Conservation (phyloP, 37 sponge, comb jelly and placozoan species). For the Spongilla lacustris region DNA sequence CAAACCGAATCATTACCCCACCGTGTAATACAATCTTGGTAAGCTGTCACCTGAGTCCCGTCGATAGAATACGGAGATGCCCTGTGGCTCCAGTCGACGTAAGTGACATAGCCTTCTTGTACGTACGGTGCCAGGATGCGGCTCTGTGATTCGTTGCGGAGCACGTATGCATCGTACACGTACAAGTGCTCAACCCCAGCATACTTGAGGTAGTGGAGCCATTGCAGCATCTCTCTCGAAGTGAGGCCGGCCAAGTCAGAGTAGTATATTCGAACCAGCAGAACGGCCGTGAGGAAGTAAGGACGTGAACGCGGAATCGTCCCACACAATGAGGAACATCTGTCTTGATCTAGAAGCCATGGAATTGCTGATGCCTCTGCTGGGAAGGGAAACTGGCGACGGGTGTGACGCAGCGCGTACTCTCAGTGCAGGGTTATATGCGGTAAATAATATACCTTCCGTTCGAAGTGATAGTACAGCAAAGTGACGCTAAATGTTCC, state of each 20-base stretch:
- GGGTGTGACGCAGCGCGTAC: no score
- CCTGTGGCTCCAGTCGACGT: conserved; percentile 64
- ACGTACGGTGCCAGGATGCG: conserved; percentile 9
- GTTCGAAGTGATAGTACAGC: no score
- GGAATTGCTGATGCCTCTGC: no score
- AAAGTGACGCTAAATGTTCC: no score
- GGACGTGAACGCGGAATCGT: no score
- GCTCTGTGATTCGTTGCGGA: conserved; percentile 49
- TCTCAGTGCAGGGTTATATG: no score
- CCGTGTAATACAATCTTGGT: conserved; percentile 65
- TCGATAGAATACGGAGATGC: conserved; percentile 57
- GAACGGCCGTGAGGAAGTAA: conserved; percentile 70
- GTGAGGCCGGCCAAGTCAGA: conserved; percentile 55
- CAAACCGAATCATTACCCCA: conserved; percentile 53
- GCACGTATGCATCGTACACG: conserved; percentile 73
- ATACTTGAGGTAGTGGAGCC: conserved; percentile 71
- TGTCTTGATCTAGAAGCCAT: no score
- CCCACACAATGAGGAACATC: no score
- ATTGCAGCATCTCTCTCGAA: conserved; percentile 62
- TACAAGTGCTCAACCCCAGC: conserved; percentile 84
- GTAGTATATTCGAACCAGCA: conserved; percentile 65
- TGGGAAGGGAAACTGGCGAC: no score
- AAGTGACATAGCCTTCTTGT: conserved; percentile 57
- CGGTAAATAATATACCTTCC: no score
- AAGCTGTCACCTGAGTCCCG: conserved; percentile 67